Conservation (phyloP, 2,797 vertebrate genomes). For the Trachops cirrhosus region DNA sequence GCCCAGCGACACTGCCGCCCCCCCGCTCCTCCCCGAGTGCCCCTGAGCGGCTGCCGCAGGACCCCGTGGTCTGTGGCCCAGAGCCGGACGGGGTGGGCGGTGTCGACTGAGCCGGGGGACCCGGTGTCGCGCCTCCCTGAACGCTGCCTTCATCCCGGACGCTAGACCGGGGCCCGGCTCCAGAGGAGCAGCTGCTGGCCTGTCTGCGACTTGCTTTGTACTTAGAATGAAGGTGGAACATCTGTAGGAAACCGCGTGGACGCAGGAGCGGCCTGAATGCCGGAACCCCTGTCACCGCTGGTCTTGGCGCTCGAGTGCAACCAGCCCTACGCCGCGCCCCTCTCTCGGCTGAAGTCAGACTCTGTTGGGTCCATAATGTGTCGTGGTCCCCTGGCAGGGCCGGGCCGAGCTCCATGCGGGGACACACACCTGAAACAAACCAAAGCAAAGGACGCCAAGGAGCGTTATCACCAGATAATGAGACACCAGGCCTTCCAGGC, state of each 20-base stretch:
- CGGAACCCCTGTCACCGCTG: background rate
- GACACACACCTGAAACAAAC: background rate
- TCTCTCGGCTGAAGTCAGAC: background rate
- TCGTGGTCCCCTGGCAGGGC: background rate
- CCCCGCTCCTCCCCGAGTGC: background rate
- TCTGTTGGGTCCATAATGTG: background rate
- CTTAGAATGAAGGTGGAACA: background rate
- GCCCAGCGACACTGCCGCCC: too few species aligned
- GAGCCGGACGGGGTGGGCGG: background rate
- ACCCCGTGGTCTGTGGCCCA: background rate
- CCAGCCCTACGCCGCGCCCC: background rate
- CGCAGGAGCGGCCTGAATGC: background rate
- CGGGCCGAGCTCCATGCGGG: background rate
- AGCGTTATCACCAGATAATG: background rate
- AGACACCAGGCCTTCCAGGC: fast-evolving
- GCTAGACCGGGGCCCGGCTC: background rate
- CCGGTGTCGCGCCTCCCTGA: background rate
- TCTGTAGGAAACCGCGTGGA: background rate
- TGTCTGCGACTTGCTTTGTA: background rate
- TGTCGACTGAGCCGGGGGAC: background rate
- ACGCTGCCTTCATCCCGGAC: background rate
- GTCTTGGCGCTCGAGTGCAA: background rate
- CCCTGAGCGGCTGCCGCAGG: background rate
- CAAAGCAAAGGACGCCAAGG: background rate
- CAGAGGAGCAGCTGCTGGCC: background rate